Conservation (phyloP, 2,888 invertebrate species). For the Oeneis ivallda region DNA sequence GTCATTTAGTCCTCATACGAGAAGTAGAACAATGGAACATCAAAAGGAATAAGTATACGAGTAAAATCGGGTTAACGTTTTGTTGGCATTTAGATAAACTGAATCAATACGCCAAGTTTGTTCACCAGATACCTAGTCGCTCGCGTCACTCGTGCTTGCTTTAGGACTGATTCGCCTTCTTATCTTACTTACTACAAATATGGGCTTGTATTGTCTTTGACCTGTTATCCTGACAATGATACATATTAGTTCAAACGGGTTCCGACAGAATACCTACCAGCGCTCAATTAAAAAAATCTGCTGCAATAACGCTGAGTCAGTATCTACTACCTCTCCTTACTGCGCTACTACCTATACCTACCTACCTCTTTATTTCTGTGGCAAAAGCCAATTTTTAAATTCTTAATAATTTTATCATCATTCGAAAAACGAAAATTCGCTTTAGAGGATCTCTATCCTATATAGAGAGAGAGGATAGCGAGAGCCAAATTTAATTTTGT, state of each 20-base stretch:
- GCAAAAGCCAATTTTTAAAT: no score
- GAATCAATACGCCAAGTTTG: slow-evolving; percentile 72
- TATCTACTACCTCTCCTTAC: no score
- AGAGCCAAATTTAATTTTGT: no score
- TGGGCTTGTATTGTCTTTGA: slow-evolving; percentile 21
- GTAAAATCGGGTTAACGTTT: slow-evolving; percentile 41
- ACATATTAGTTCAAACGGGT: background rate
- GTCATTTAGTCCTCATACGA: background rate
- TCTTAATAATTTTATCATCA: no score
- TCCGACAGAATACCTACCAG: no score
- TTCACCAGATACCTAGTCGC: slow-evolving; percentile 63
- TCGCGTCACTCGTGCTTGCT: slow-evolving; percentile 56
- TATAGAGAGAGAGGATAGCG: no score
- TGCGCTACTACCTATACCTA: background rate
- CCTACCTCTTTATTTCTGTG: no score
- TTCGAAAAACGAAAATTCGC: no score
- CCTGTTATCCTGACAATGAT: slow-evolving; percentile 1
- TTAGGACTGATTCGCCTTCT: slow-evolving; percentile 64
- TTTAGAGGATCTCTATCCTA: no score
- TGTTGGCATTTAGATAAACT: slow-evolving; percentile 71
- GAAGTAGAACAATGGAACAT: slow-evolving; percentile 19
- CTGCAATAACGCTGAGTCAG: no score
- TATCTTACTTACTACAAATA: slow-evolving; percentile 47
- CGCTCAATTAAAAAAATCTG: no score
- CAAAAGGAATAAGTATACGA: background rate